Evolutionary conservation across 2,113 vertebrate species (phyloP), one percentile per base, ranked within the genome.

Genomic region (Seriola rivoliana): DNA sequence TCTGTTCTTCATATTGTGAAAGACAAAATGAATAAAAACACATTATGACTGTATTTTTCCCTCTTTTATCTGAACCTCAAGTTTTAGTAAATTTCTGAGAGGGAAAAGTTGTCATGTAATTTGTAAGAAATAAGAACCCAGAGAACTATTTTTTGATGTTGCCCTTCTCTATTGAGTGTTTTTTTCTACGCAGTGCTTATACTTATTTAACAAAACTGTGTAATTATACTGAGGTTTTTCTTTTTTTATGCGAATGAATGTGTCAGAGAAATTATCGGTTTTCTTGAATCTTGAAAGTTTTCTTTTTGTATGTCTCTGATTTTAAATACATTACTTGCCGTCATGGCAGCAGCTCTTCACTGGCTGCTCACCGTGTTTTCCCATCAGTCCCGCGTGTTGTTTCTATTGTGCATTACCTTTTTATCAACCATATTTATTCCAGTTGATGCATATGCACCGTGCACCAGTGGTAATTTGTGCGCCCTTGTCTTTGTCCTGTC

Each of bases 401-500:
- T 5, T 8, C 44, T 5, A 9, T 72, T n/a, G 6, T 38, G 38
- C 29, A 29, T 29, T 29, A 29, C 2, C 29, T 29, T 29, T 29
- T 29, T 29, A 29, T 29, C 29, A 29, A 5, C 6, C 38, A 38
- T 5, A 38, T 38, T 38, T 6, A 38, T 38, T 1, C 38, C 38
- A 5, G 38, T 38, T 40, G 4, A 19, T 5, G 5, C 7, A 3
- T 32, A 57, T 3, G n/a, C 7, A 9, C 16, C 17, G 17, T 19
- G 3, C 32, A n/a, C 16, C 9, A 5, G 29, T 12, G 1, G 0
- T 75, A 34, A 85, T 29, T 3, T 8, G 5, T 57, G 17, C 48
- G 0, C 67, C 3, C 16, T 32, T 67, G 17, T 87, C 32, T 86
- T 7, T 71, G 29, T 84, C 58, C 77, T 71, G 29, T 82, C 58